Base-by-base conservation (phyloP, 2,888 invertebrate species). In the Ophioninae sp. region DNA sequence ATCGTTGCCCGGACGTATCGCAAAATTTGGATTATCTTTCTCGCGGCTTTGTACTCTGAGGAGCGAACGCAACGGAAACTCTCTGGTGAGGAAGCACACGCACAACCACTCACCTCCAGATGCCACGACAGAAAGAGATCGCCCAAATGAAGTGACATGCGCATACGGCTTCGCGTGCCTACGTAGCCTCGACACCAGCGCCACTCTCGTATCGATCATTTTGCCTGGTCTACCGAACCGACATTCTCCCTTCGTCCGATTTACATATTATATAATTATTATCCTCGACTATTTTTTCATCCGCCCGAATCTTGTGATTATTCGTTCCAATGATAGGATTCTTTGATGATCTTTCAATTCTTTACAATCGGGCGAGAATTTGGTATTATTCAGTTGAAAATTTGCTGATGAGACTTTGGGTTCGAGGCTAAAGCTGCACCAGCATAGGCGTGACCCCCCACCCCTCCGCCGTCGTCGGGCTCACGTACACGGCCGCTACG, bases 101-200 rank as follows among this genome's bases (percentile, higher is more conserved):
- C 88, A 90, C 92, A 87, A 91, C 92, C 92, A 92, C 92, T 92
- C 92, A 93, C 92, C 93, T 92, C 90, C 88, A 91, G 91, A 90
- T 90, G 91, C 93, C 89, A 92, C 92, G 90, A 91, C 92, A 92
- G 93, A 93, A 93, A 92, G 92, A 92, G 91, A 91, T 89, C 91
- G 90, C 88, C 87, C 90, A 86, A 90, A 87, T 87, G 82, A 89
- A 89, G 89, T 89, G 92, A 92, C 92, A 91, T 92, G 92, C 92
- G 92, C 91, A 89, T 88, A 89, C 89, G 88, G 84, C 89, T 89
- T 87, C 88, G 83, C 86, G 85, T 81, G 81, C 82, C 50, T 56
- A 69, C 79, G 74, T 77, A 89, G 85, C 77, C 88, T 89, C 90
- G 87, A 86, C 86, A 59, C 88, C 89, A 89, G 88, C 87, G 88